Conservation (phyloP, 1,140 invertebrate species). For the Neodiprion fabricii region DNA sequence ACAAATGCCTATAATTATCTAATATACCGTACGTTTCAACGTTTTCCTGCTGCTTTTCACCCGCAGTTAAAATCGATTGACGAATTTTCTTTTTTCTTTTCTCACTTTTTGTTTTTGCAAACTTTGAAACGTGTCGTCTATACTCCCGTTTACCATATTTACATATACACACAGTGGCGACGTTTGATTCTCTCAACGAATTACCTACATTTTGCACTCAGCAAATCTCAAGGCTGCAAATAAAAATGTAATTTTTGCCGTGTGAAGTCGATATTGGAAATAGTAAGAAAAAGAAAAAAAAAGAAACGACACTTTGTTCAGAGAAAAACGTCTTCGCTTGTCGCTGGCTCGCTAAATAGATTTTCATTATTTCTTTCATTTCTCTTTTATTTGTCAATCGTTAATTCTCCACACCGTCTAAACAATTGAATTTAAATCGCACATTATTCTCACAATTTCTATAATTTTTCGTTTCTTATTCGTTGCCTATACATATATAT, state of each 20-base stretch:
- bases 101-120: neutral
- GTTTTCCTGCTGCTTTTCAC: neutral
- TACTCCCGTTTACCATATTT: neutral
- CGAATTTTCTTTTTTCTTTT: neutral
- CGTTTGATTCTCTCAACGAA: neutral
- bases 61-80: neutral
- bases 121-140: neutral
- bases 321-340: neutral
- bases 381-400: neutral
- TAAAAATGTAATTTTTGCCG: neutral
- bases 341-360: neutral
- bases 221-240: too few species aligned
- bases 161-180: neutral
- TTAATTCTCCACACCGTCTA: neutral
- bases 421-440: neutral
- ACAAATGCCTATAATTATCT: constrained; percentile 29
- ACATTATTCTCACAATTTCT: neutral
- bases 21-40: neutral
- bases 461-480: too few species aligned
- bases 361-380: neutral
- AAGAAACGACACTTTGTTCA: neutral
- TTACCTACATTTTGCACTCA: too few species aligned
- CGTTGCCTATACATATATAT: too few species aligned
- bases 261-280: too few species aligned
- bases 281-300: too few species aligned